phyloP scores from a whole-genome alignment of 2,797 vertebrate species.

The Microtus obscurus region DNA sequence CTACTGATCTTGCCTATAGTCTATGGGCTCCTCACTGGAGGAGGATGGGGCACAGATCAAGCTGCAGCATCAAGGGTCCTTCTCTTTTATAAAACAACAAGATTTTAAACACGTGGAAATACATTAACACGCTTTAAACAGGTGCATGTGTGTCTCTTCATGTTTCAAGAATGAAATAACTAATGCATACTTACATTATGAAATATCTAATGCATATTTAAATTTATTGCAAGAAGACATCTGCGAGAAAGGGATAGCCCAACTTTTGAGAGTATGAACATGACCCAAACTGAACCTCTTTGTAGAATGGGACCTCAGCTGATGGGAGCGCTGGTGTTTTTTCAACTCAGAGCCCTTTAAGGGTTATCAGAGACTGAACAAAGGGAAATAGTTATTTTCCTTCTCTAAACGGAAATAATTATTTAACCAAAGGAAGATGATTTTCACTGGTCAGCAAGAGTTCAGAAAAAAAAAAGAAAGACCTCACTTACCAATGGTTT shows the following conservation, averaged over 20 bases:
- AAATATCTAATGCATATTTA: neutral
- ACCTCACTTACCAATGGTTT: slow-evolving; percentile 84
- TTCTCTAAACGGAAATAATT: neutral
- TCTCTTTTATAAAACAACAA: neutral
- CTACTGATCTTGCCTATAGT: neutral
- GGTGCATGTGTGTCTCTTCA: neutral
- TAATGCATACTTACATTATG: neutral
- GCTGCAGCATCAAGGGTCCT: neutral
- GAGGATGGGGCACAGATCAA: neutral
- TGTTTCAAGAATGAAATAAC: neutral
- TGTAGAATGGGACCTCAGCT: neutral
- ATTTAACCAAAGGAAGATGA: neutral
- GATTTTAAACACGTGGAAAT: slow-evolving; percentile 27
- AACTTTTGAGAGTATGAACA: neutral
- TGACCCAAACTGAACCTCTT: neutral
- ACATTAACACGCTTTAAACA: neutral
- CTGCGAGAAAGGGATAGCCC: neutral
- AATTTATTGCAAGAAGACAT: neutral
- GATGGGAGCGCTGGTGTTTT: neutral
- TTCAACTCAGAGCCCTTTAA: neutral
- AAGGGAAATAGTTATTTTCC: neutral
- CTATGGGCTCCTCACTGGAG: neutral
- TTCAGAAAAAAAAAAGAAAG: neutral
- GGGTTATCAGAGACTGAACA: neutral
- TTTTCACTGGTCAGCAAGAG: neutral